Base-by-base conservation (phyloP, 2,888 invertebrate genomes). In the Strigamia crassipes region DNA sequence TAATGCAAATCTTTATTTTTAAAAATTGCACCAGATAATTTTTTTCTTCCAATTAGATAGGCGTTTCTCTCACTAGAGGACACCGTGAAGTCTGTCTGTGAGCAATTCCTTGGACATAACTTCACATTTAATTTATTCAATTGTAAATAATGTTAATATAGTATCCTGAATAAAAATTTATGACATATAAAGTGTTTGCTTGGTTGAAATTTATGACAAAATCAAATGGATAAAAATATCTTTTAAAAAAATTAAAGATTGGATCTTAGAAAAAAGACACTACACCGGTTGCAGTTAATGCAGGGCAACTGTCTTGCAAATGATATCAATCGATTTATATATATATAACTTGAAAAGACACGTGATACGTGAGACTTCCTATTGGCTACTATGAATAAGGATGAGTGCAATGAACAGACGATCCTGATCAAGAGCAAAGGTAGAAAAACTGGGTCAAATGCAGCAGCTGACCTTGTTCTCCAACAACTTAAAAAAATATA, bases 371-470 rank as follows among this genome's bases (percentile, higher is more conserved):
- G 23, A 2, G 21, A 12, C 12, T 66, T 23, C 21, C 12, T 12
- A 66, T 66, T 66, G 61, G 61, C 23, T 66, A 66, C 21, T 66
- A 5, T 4, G 12, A 66, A 66, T 23, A 66, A 66, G 61, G 61
- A 23, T 66, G 61, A 21, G 61, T 6, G 61, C 61, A 66, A 66
- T 18, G 61, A 23, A 66, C 61, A 66, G 21, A 12, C 18, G 21
- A 66, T 66, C 61, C 23, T 66, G 61, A 66, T 66, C 61, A 66
- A 66, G 61, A 66, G 61, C 61, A 66, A 66, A 66, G 61, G 61
- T 66, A 21, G 61, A 66, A 2, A 23, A 66, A 66, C 61, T 66
- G 61, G 61, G 61, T 66, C 61, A 66, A 27, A 66, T 23, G 61
- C 18, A 23, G 21, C 61, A 3, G 23, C 18, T 66, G 61, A 66